Conservation (phyloP, 2,797 vertebrate species). For the Bufotes viridis region DNA sequence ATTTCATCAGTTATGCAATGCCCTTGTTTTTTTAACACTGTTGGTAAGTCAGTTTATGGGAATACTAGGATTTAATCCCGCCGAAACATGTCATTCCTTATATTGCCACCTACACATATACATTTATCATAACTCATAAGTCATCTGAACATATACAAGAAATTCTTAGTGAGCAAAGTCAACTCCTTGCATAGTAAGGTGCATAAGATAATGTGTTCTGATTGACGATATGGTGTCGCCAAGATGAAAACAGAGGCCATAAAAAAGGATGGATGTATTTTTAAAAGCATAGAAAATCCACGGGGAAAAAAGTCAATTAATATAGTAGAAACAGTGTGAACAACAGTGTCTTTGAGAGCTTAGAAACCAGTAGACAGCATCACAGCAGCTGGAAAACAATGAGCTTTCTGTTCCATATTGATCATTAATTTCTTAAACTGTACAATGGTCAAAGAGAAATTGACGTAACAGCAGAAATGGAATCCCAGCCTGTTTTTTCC, state of each 20-base stretch:
- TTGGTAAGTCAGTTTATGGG: neutral
- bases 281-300: slow-evolving; percentile 55
- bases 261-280: slow-evolving; percentile 49
- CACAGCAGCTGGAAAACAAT: slow-evolving; percentile 68
- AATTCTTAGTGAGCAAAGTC: too few species aligned
- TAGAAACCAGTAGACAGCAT: slow-evolving; percentile 69
- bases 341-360: slow-evolving; percentile 76
- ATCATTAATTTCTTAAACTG: slow-evolving; percentile 71
- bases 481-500: slow-evolving; percentile 75
- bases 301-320: slow-evolving; percentile 57
- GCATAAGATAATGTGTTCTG: neutral
- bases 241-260: slow-evolving; percentile 39
- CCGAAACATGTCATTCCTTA: neutral
- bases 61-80: neutral
- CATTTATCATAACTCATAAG: neutral
- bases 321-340: slow-evolving; percentile 64
- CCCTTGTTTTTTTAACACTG: neutral
- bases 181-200: neutral
- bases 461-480: slow-evolving; percentile 73
- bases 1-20: neutral
- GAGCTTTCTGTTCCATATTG: slow-evolving; percentile 71
- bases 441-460: slow-evolving; percentile 78
- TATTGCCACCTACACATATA: neutral
- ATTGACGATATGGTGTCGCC: neutral
- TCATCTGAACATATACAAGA: neutral